Conservation (phyloP, 35 echinoderm and acorn worm genomes). For the Patiria miniata region DNA sequence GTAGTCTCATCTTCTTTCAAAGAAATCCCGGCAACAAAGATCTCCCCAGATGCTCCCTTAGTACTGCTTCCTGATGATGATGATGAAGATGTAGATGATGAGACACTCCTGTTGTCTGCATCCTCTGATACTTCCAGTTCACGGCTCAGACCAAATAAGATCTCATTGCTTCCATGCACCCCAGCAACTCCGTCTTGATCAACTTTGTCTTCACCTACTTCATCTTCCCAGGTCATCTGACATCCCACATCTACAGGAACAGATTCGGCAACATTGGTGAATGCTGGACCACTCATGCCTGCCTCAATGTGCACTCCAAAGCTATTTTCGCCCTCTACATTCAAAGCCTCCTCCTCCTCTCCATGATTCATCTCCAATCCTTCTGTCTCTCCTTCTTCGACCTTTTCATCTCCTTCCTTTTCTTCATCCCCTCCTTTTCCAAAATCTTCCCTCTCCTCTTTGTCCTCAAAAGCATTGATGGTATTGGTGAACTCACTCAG, state of each 20-base stretch:
- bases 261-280: neutral
- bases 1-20: too few species aligned
- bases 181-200: neutral
- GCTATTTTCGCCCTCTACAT: neutral
- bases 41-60: neutral
- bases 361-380: neutral
- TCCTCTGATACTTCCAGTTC: neutral
- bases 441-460: constrained; percentile 3
- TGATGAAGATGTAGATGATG: neutral
- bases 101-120: neutral
- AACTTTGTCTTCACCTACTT: neutral
- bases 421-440: too few species aligned
- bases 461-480: constrained; percentile 5
- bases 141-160: neutral
- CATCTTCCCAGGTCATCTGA: constrained; percentile 14
- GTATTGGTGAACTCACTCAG: constrained; percentile 23
- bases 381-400: neutral
- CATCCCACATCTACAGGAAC: constrained; percentile 6
- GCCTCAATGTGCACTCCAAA: neutral
- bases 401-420: neutral
- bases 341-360: neutral
- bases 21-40: too few species aligned
- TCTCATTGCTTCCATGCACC: neutral
- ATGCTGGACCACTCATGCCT: neutral
- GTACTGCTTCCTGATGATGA: neutral